These are phyloP conservation scores for Penaeus indicus DNA, from an alignment of 1,140 invertebrate species.

Conservation along the genomic window DNA sequence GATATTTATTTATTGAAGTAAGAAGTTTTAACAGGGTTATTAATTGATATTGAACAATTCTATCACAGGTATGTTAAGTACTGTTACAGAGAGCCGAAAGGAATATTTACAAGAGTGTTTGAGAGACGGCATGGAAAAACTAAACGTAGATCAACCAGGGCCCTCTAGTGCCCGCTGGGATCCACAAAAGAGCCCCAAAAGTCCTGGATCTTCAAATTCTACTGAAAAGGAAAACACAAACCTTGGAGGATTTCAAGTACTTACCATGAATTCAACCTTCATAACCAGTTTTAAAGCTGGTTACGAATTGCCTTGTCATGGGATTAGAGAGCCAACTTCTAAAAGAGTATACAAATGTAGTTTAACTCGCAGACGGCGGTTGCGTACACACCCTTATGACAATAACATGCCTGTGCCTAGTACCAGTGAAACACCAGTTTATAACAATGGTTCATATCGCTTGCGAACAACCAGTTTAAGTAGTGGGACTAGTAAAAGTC, in stretches of 20 bases:
- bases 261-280: conserved; percentile 56
- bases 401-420: conserved; percentile 11
- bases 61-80: conserved; percentile 53
- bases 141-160: conserved; percentile 48
- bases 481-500: conserved; percentile 48
- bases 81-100: conserved; percentile 46
- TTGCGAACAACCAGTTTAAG: conserved; percentile 55
- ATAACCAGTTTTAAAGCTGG: conserved; percentile 58
- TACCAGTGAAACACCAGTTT: conserved; percentile 3
- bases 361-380: conserved; percentile 40
- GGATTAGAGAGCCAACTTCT: conserved; percentile 40
- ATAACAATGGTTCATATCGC: conserved; percentile 42
- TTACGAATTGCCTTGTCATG: conserved; percentile 50
- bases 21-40: not conserved
- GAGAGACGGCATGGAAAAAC: conserved; percentile 48
- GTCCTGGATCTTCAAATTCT: conserved; percentile 12
- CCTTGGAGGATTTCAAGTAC: conserved; percentile 50
- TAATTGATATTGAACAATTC: not conserved
- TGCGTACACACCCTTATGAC: conserved; percentile 54
- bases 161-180: conserved; percentile 53
- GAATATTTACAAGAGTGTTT: conserved; percentile 56
- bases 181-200: conserved; percentile 34
- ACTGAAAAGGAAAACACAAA: conserved; percentile 55
- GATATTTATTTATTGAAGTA: not conserved
- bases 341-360: conserved; percentile 50